phyloP scores from a whole-genome alignment of 2,888 invertebrate species.

The Eledona agricola region DNA sequence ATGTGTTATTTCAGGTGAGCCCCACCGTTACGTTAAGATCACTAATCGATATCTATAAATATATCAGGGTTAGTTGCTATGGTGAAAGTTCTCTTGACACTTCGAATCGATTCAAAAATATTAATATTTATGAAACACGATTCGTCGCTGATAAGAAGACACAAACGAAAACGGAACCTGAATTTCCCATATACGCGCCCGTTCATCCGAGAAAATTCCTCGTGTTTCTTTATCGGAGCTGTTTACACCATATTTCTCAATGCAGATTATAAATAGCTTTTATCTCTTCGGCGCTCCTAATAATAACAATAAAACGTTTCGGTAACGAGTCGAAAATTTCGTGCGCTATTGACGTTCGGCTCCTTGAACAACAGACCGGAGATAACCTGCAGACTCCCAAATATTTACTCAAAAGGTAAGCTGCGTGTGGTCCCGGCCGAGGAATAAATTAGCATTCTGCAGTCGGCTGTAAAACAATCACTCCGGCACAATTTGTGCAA shows the following conservation, averaged over 20 bases:
- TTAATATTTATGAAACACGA: slow-evolving; percentile 12
- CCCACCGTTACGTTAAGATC: slow-evolving; percentile 4
- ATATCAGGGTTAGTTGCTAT: slow-evolving; percentile 11
- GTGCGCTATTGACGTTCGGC: slow-evolving; percentile 13
- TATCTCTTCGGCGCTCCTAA: slow-evolving; percentile 15
- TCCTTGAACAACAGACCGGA: slow-evolving; percentile 20
- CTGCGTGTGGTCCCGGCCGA: slow-evolving; percentile 28
- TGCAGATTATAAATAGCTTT: slow-evolving; percentile 17
- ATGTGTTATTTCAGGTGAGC: background rate
- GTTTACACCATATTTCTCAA: slow-evolving; percentile 25
- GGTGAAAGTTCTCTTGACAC: slow-evolving; percentile 25
- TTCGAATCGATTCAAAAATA: slow-evolving; percentile 21
- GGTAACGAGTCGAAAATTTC: slow-evolving; percentile 12
- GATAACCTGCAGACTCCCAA: slow-evolving; percentile 28
- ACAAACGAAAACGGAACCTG: slow-evolving; percentile 3
- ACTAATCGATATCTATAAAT: slow-evolving; percentile 21
- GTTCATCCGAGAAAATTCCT: slow-evolving; percentile 5
- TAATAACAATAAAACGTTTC: slow-evolving; percentile 9
- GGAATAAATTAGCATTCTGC: slow-evolving; percentile 19
- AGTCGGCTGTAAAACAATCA: slow-evolving; percentile 11
- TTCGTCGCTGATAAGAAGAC: slow-evolving; percentile 3
- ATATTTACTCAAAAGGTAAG: slow-evolving; percentile 32
- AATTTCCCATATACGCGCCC: background rate
- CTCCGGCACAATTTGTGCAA: slow-evolving; percentile 15
- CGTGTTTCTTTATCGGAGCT: slow-evolving; percentile 18